Evolutionary conservation across 2,113 vertebrate genomes (phyloP).

Genomic region (Eubucco bourcierii): DNA sequence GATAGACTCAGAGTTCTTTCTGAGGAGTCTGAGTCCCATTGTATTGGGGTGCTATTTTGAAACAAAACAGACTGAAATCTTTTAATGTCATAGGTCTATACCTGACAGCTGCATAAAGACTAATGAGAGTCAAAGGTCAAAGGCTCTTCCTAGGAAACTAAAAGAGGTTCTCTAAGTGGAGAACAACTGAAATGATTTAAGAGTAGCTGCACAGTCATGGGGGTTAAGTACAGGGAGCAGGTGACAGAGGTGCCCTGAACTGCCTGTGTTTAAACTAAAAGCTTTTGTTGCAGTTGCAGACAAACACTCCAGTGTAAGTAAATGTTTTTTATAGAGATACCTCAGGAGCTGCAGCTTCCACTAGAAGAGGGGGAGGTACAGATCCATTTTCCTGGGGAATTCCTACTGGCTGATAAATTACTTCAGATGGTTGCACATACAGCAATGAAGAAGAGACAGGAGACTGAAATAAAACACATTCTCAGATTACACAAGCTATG

Average conservation of each 20-base stretch:
- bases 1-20: not conserved
- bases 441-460: constrained; percentile 72
- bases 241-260: not conserved
- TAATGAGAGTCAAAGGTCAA: not conserved
- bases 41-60: not conserved
- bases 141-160: not conserved
- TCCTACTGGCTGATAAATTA: constrained; percentile 78
- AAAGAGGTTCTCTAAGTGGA: not conserved
- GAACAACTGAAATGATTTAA: not conserved
- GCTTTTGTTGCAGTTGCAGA: not conserved
- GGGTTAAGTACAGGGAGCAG: not conserved
- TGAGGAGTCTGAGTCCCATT: not conserved
- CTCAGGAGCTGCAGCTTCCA: constrained; percentile 78
- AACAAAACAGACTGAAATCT: not conserved
- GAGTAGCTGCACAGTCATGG: not conserved
- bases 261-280: not conserved
- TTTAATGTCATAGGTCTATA: too few relatives aligned
- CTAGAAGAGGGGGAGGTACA: constrained; percentile 68
- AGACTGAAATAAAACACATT: constrained; percentile 70
- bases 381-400: constrained; percentile 74
- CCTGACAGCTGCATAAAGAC: too few relatives aligned
- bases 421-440: constrained; percentile 78
- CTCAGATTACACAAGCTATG: not conserved
- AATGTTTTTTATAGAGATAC: constrained; percentile 10
- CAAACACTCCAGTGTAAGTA: not conserved